Percentiles rank a stretch among this genome's conserved stretches.
Evolutionary conservation across 2,113 vertebrate genomes (phyloP).

Genomic region (Campylorhamphus procurvoides): DNA sequence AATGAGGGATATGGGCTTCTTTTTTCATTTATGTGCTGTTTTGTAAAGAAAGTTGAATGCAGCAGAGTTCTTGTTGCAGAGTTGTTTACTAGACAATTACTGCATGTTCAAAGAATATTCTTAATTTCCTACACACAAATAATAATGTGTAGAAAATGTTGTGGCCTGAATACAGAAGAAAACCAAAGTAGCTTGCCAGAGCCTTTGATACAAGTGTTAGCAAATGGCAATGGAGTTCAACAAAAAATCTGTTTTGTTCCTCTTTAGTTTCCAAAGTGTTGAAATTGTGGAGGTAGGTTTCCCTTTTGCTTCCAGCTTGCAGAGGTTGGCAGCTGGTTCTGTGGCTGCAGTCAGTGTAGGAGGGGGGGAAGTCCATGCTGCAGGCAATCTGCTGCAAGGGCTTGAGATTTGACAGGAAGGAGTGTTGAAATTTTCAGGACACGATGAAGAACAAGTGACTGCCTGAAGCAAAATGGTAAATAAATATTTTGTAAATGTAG

Average conservation of each 20-base stretch:
- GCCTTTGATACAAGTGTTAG: background rate
- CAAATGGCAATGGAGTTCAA: background rate
- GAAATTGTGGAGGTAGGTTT: background rate
- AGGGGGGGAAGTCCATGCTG: background rate
- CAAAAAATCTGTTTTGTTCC: background rate
- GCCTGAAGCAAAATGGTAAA: background rate
- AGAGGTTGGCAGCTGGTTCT: background rate
- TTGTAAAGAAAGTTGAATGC: background rate
- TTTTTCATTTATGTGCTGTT: background rate
- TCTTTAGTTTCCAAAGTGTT: background rate
- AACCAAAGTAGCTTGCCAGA: background rate
- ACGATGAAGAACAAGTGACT: background rate
- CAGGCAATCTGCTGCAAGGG: rapidly evolving
- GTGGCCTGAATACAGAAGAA: background rate
- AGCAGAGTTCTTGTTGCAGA: background rate
- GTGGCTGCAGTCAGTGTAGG: background rate
- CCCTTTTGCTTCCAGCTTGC: rapidly evolving
- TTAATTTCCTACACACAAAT: background rate
- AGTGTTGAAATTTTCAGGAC: background rate
- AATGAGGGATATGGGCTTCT: background rate
- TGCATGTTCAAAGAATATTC: background rate
- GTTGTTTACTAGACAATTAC: background rate
- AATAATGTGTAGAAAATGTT: background rate
- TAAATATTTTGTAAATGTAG: background rate
- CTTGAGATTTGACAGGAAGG: background rate